phyloP scores from a whole-genome alignment of 2,888 invertebrate genomes.

The Euzetes globulus region DNA sequence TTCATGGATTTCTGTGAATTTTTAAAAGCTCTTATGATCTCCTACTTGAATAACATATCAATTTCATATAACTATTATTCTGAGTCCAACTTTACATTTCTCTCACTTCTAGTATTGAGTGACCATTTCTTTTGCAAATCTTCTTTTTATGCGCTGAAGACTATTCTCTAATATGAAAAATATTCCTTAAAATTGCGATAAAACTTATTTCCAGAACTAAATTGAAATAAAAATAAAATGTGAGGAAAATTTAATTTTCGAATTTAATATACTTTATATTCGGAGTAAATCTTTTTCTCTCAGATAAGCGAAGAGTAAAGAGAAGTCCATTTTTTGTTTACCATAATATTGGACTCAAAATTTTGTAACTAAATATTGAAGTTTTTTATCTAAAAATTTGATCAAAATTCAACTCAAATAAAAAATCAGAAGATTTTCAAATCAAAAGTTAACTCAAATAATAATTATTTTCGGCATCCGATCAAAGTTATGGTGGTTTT shows the following conservation, averaged over 20 bases:
- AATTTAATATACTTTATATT: neutral
- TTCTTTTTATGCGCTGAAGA: neutral
- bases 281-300: neutral
- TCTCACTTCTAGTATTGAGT: neutral
- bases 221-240: neutral
- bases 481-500: neutral
- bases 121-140: constrained; percentile 17
- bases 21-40: constrained; percentile 21
- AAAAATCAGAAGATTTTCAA: no score
- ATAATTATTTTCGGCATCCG: neutral
- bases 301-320: no score
- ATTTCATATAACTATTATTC: constrained; percentile 8
- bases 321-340: neutral
- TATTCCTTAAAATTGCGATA: neutral
- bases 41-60: constrained; percentile 28
- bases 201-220: neutral
- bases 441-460: neutral
- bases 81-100: neutral
- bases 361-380: neutral
- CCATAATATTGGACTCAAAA: neutral
- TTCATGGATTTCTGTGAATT: constrained; percentile 20
- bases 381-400: neutral
- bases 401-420: no score
- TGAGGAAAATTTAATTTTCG: constrained; percentile 1
- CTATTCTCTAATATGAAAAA: neutral